A percentile compares a stretch with the other conserved stretches of the same genome.
Conservation (phyloP, 1,140 invertebrate genomes). For the Calliopsis andreniformis region DNA sequence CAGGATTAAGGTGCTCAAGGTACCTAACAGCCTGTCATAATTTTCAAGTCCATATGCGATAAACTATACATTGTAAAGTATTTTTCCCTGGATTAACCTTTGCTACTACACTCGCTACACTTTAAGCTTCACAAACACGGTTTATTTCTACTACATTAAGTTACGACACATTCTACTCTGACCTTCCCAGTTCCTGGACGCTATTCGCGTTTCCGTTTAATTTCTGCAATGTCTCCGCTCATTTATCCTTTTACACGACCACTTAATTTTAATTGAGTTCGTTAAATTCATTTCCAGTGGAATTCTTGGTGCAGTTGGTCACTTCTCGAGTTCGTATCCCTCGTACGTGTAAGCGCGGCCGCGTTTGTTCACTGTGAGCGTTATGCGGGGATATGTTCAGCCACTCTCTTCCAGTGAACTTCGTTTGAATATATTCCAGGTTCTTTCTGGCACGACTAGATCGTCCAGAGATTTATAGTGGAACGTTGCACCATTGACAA, state of each 20-base stretch:
- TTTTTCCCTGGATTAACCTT: too few species aligned
- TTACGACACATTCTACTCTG: background rate
- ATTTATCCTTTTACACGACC: conserved; percentile 41
- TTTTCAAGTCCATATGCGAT: too few species aligned
- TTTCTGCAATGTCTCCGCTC: conserved; percentile 6
- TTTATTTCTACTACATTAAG: background rate
- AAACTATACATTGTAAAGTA: too few species aligned
- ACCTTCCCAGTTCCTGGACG: background rate
- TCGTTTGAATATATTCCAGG: conserved; percentile 57
- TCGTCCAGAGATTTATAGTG: conserved; percentile 55
- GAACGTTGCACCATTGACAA: conserved; percentile 54
- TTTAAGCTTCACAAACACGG: too few species aligned
- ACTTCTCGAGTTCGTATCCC: background rate
- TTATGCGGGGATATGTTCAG: background rate
- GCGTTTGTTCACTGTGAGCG: background rate
- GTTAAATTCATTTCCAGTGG: conserved; percentile 58
- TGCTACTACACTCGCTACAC: too few species aligned
- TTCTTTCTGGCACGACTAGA: conserved; percentile 42
- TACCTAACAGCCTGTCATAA: too few species aligned
- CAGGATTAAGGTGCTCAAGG: too few species aligned
- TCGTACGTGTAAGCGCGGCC: background rate
- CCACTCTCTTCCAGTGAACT: conserved; percentile 25
- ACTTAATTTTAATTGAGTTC: conserved; percentile 60
- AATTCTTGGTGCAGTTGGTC: conserved; percentile 37
- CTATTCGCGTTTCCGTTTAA: background rate